Conservation (phyloP, 2,888 invertebrate genomes). For the Plutella xylostella region DNA sequence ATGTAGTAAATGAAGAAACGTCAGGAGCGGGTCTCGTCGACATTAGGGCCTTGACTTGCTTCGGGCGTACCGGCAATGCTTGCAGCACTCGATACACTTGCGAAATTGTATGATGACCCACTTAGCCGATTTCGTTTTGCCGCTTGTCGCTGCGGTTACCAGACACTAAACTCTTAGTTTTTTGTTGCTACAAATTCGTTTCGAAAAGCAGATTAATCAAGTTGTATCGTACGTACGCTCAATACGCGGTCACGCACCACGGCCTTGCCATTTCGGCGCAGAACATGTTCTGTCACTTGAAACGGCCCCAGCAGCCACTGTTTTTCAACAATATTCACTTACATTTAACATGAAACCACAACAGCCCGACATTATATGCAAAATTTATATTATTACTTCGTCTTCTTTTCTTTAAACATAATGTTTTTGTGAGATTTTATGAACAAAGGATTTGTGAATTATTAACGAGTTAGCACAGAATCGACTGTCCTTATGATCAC, state of each 20-base stretch:
- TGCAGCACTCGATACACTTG: slow-evolving; percentile 65
- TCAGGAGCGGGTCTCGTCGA: too few relatives aligned
- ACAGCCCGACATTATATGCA: too few relatives aligned
- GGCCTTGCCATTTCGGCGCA: slow-evolving; percentile 27
- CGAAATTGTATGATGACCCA: slow-evolving; percentile 67
- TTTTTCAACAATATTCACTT: too few relatives aligned
- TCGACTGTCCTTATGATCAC: too few relatives aligned
- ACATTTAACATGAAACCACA: too few relatives aligned
- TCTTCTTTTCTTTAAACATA: too few relatives aligned
- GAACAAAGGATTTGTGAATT: too few relatives aligned
- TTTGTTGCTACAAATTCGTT: slow-evolving; percentile 25
- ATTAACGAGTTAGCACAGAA: too few relatives aligned
- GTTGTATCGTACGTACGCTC: background rate
- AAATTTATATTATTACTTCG: too few relatives aligned
- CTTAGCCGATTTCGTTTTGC: slow-evolving; percentile 59
- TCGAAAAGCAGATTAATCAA: slow-evolving; percentile 28
- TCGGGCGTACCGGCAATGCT: slow-evolving; percentile 58
- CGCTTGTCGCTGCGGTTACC: slow-evolving; percentile 41
- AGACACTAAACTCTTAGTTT: slow-evolving; percentile 37
- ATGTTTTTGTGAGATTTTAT: too few relatives aligned
- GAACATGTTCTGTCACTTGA: slow-evolving; percentile 22
- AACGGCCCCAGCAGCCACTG: slow-evolving; percentile 6
- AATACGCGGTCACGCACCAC: slow-evolving; percentile 23
- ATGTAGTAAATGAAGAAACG: too few relatives aligned
- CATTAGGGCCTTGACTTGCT: slow-evolving; percentile 54